Conservation (phyloP, 1,140 invertebrate species). For the Danaus melanippus region DNA sequence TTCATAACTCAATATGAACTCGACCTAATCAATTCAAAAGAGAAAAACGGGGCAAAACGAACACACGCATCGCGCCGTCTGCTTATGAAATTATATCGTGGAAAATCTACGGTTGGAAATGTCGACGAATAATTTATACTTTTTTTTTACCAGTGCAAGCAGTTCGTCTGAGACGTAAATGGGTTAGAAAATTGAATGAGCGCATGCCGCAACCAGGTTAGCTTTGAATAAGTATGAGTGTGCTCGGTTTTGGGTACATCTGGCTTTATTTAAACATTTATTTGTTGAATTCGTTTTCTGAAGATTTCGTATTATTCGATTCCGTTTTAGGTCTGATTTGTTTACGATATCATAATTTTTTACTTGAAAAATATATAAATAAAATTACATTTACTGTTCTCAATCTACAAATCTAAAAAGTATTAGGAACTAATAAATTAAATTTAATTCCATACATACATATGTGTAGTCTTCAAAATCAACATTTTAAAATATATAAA, state of each 20-base stretch:
- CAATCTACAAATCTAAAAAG: too few species aligned
- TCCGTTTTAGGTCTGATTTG: constrained; percentile 4
- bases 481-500: too few species aligned
- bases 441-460: too few species aligned
- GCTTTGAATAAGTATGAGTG: constrained; percentile 53
- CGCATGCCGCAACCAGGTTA: constrained; percentile 41
- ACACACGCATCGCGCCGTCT: constrained; percentile 46
- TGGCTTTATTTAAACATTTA: constrained; percentile 32
- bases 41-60: constrained; percentile 56
- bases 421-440: too few species aligned
- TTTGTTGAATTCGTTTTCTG: constrained; percentile 27
- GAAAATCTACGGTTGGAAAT: constrained; percentile 54
- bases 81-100: constrained; percentile 66
- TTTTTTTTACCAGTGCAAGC: constrained; percentile 41
- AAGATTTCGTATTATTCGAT: too few species aligned
- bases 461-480: too few species aligned
- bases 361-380: too few species aligned
- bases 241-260: constrained; percentile 33
- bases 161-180: constrained; percentile 65
- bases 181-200: constrained; percentile 70
- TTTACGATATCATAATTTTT: neutral
- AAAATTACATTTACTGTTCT: too few species aligned
- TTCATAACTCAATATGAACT: constrained; percentile 60
- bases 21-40: constrained; percentile 66
- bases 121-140: constrained; percentile 44